Conservation (phyloP, 2,113 vertebrate species). For the Anhinga rufa region DNA sequence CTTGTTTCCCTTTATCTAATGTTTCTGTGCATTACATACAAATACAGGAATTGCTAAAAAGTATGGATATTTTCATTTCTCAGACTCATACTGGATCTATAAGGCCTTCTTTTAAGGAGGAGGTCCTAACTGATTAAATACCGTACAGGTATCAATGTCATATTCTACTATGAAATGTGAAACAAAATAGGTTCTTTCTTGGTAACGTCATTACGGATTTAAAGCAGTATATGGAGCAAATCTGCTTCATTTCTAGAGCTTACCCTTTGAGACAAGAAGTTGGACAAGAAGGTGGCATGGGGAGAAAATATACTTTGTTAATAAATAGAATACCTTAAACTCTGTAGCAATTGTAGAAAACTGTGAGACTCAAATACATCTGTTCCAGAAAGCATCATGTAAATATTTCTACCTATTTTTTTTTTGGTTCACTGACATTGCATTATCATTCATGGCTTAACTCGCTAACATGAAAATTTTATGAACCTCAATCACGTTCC, state of each 20-base stretch:
- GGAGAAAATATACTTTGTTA: background rate
- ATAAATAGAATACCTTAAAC: background rate
- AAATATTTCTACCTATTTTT: background rate
- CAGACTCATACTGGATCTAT: background rate
- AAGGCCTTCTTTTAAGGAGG: background rate
- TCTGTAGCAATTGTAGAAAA: background rate
- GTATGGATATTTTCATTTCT: background rate
- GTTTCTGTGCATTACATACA: background rate
- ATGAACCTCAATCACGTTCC: background rate
- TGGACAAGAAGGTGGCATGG: background rate
- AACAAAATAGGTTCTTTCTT: background rate
- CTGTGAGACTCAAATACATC: background rate
- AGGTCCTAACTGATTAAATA: background rate
- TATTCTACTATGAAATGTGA: background rate
- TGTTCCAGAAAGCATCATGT: background rate
- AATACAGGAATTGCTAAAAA: background rate
- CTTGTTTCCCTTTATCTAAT: background rate
- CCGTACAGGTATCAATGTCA: too few species aligned
- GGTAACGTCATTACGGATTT: background rate
- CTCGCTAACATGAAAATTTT: background rate
- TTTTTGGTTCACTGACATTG: background rate
- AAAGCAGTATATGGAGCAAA: background rate
- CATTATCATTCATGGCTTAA: background rate
- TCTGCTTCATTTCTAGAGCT: background rate
- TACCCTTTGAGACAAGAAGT: background rate